Evolutionary conservation across 2,797 vertebrate species (phyloP).

Genomic region (Catharus ustulatus): DNA sequence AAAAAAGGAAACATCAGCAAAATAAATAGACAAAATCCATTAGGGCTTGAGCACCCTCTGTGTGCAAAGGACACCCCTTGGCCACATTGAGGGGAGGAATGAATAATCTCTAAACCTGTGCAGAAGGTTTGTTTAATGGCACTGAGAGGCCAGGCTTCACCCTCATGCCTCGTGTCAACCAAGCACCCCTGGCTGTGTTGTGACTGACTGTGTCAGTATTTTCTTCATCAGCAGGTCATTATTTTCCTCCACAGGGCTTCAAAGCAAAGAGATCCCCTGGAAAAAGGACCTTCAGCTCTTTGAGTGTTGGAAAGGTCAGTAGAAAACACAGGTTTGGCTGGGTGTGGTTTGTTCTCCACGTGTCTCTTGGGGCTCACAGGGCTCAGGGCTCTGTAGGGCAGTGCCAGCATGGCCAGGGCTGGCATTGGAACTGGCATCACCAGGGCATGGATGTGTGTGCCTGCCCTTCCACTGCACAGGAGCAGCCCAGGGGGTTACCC

Average conservation of each 20-base stretch:
- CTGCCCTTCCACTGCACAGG: background rate
- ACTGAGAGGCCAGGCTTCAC: background rate
- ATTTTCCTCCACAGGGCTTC: constrained; percentile 76
- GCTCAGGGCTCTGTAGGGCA: fast-evolving
- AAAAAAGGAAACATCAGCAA: background rate
- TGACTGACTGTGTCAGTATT: background rate
- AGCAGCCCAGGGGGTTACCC: background rate
- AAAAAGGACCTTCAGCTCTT: constrained; percentile 83
- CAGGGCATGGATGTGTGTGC: background rate
- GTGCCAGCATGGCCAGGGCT: background rate
- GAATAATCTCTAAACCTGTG: background rate
- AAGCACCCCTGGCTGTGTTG: background rate
- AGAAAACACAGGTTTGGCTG: background rate
- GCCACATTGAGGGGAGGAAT: background rate
- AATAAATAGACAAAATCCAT: background rate
- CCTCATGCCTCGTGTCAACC: fast-evolving
- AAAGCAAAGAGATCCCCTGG: constrained; percentile 83
- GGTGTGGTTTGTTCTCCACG: fast-evolving
- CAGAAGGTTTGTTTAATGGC: background rate
- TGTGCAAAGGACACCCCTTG: background rate
- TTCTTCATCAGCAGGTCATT: background rate
- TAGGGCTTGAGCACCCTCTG: background rate
- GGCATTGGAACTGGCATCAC: background rate
- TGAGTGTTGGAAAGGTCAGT: constrained; percentile 84
- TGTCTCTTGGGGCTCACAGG: background rate